Evolutionary conservation across 2,888 invertebrate genomes (phyloP).

Genomic region (Rosalia funebris): DNA sequence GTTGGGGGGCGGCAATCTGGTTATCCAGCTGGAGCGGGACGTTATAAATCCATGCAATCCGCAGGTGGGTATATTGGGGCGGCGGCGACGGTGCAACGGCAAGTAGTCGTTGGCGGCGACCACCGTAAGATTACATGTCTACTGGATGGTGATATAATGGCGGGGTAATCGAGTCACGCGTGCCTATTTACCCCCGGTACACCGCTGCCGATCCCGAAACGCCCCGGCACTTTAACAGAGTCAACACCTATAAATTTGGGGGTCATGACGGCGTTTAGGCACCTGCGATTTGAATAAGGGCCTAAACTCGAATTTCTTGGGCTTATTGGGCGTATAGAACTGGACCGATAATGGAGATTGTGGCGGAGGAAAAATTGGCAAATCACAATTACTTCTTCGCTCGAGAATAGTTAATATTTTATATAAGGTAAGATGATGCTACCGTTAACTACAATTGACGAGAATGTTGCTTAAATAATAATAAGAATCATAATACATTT

Average conservation of each 20-base stretch:
- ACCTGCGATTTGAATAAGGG: background rate
- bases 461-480: too few relatives aligned
- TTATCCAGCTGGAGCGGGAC: slow-evolving; percentile 47
- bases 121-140: slow-evolving; percentile 63
- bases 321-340: background rate
- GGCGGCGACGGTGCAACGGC: slow-evolving; percentile 37
- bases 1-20: slow-evolving; percentile 38
- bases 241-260: slow-evolving; percentile 30
- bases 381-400: too few relatives aligned
- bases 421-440: too few relatives aligned
- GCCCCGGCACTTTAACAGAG: slow-evolving; percentile 24
- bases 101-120: slow-evolving; percentile 42
- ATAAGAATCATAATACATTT: too few relatives aligned
- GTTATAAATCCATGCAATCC: slow-evolving; percentile 57
- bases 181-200: slow-evolving; percentile 46
- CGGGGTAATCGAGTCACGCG: slow-evolving; percentile 62
- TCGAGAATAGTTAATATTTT: too few relatives aligned
- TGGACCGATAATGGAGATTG: too few relatives aligned
- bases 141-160: slow-evolving; percentile 62
- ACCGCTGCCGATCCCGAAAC: slow-evolving; percentile 24
- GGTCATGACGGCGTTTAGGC: background rate
- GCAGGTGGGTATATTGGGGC: slow-evolving; percentile 55
- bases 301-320: background rate
- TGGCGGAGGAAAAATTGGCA: too few relatives aligned
- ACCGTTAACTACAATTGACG: too few relatives aligned